These are phyloP conservation scores for Callocephalon fimbriatum DNA, from an alignment of 2,113 vertebrate genomes.

Conservation along the genomic window DNA sequence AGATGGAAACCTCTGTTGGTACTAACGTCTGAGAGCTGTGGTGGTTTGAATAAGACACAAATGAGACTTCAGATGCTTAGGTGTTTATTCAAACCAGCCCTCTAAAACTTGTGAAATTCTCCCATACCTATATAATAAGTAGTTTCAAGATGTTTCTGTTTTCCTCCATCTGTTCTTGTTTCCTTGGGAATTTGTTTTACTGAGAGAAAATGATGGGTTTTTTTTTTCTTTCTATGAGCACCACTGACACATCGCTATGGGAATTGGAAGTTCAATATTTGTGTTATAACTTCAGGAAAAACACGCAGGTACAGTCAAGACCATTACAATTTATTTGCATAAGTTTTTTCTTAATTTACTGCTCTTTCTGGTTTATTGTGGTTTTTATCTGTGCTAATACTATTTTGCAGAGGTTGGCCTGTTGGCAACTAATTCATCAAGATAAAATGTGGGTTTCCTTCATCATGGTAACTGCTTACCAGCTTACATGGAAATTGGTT, in stretches of 20 bases:
- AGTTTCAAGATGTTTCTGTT: conserved; percentile 6
- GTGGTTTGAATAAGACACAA: not conserved
- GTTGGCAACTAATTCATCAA: not conserved
- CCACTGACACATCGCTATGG: conserved; percentile 42
- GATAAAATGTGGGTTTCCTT: not conserved
- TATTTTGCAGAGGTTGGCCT: not conserved
- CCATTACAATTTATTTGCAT: not conserved
- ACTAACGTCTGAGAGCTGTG: not conserved
- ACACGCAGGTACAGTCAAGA: not conserved
- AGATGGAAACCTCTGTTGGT: not conserved
- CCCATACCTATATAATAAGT: not conserved
- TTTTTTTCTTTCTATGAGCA: conserved; percentile 8
- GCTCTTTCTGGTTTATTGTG: not conserved
- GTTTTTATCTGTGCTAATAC: not conserved
- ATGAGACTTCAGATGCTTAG: not conserved
- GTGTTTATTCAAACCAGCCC: not conserved
- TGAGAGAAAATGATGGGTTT: not conserved
- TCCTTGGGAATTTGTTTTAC: conserved; percentile 34
- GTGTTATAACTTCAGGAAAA: conserved; percentile 21
- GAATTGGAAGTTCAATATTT: conserved; percentile 42
- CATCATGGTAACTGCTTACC: not conserved
- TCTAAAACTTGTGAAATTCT: not conserved
- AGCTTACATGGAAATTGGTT: not conserved
- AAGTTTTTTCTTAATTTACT: not conserved
- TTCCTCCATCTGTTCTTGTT: conserved; percentile 40